Base-by-base conservation (phyloP, 2,113 vertebrate genomes). In the Prionailurus viverrinus region DNA sequence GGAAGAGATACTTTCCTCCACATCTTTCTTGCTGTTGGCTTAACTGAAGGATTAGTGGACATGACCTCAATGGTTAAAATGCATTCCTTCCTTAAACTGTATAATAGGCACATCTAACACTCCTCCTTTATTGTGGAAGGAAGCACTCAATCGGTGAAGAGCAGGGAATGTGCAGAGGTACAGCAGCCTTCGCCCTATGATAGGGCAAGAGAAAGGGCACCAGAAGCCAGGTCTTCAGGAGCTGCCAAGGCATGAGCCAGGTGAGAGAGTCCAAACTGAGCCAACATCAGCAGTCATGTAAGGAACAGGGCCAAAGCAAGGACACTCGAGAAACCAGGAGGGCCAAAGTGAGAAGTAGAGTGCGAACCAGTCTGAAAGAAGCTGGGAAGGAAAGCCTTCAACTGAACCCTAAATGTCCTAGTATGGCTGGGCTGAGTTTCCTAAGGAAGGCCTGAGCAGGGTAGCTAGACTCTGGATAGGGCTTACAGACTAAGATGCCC, bases 81-180 rank as follows among this genome's bases (percentile, higher is more conserved):
- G 48, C 76, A 18, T 36, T 96, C 61, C 73, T 91, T 92, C 79
- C 91, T 91, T 86, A 53, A 79, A 92, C 68, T 58, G 18, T 78
- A 45, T 21, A 33, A 65, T 10, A 6, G 5, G 4, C 39, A 79
- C 31, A 90, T 66, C 31, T 31, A 89, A 18, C 15, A 8, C 7
- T 91, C 16, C 66, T 80, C 55, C 15, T 69, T 96, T 65, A 61
- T 14, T 29, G 9, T 25, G 19, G 19, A 79, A 8, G 14, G 29
- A 5, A 79, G 27, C 5, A 3, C n/a, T 90, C 36, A 68, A 3
- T 88, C 78, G 91, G 58, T 15, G 12, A 45, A 94, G 16, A 89
- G 31, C 21, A 74, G 33, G 48, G 45, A 55, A 79, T 66, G 5
- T 13, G 5, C 39, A 76, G n/a, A 3, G 53, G 12, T 73, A 23